phyloP scores from a whole-genome alignment of 2,113 vertebrate species.

The Strix uralensis region DNA sequence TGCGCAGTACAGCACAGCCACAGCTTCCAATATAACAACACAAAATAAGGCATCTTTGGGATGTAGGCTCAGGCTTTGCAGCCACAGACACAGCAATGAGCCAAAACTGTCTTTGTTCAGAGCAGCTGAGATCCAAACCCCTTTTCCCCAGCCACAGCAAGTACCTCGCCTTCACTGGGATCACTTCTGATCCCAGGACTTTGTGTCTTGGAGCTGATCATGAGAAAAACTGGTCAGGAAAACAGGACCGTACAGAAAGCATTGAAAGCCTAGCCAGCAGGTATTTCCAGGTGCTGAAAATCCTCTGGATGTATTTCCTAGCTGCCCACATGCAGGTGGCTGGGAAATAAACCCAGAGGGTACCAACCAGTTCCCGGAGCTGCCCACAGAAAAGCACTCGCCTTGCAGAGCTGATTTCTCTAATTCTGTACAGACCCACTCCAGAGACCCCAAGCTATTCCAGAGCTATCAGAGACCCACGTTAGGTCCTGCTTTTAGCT shows the following conservation, averaged over 20 bases:
- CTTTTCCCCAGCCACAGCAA: background rate
- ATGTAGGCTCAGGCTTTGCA: background rate
- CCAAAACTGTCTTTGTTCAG: background rate
- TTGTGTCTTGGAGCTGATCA: constrained; percentile 80
- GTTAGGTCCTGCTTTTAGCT: background rate
- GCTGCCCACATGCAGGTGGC: background rate
- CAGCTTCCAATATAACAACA: background rate
- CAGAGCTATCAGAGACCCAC: background rate
- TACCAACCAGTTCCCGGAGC: background rate
- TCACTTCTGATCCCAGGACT: constrained; percentile 82
- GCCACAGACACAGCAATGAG: background rate
- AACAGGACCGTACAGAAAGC: rapidly evolving
- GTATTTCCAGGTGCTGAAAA: background rate
- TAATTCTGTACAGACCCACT: background rate
- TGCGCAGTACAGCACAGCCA: rapidly evolving
- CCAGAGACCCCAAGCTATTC: background rate
- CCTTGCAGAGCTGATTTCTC: constrained; percentile 81
- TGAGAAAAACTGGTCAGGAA: background rate
- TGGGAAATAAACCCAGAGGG: background rate
- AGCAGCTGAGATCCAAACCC: background rate
- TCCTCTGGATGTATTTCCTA: background rate
- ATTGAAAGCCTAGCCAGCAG: rapidly evolving
- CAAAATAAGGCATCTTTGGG: background rate
- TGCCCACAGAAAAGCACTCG: background rate
- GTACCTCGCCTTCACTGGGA: background rate